Base-by-base conservation (phyloP, 2,113 vertebrate species). In the Salminus brasiliensis region DNA sequence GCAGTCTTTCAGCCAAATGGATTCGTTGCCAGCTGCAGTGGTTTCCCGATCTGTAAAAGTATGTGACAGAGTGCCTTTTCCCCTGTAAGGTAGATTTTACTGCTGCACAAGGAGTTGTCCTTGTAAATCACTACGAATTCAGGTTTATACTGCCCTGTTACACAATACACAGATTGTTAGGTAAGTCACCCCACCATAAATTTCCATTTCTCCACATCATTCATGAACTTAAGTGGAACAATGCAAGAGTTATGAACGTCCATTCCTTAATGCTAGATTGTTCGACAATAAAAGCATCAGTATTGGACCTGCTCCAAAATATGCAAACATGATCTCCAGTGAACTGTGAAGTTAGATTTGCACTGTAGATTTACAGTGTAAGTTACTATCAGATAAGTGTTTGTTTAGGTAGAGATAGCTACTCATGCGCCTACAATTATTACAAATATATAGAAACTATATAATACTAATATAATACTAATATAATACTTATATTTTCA, bases 11-110 rank as follows among this genome's bases (percentile, higher is more conserved):
- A 25, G n/a, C 66, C 47, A 57, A 16, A 39, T 59, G 27, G 43
- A 72, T 72, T 72, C 41, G 49, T 71, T 32, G 15, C 29, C 55
- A 62, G 27, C 55, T 62, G 23, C 65, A 52, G 23, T 49, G 53
- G 27, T 13, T 43, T 15, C 36, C 59, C 45, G 16, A 57, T 65
- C 45, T 76, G 21, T 66, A 10, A 71, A 60, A 73, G 10, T 55
- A 73, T 68, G 53, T 43, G 70, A 72, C 47, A 68, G 25, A 57
- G 52, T 41, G 5, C 13, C 16, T 53, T 66, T 76, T 16, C 4
- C 2, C 1, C 0, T 16, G 0, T 6, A 39, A 66, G 34, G 36
- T 36, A 11, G 32, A 66, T 66, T 36, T 66, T 39, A 66, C 62
- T 23, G 7, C 62, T 25, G 53, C 2, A 4, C 8, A 2, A 10